Evolutionary conservation across 2,113 vertebrate genomes (phyloP), one percentile per base, ranked within the genome.

Genomic region (Camelus dromedarius): DNA sequence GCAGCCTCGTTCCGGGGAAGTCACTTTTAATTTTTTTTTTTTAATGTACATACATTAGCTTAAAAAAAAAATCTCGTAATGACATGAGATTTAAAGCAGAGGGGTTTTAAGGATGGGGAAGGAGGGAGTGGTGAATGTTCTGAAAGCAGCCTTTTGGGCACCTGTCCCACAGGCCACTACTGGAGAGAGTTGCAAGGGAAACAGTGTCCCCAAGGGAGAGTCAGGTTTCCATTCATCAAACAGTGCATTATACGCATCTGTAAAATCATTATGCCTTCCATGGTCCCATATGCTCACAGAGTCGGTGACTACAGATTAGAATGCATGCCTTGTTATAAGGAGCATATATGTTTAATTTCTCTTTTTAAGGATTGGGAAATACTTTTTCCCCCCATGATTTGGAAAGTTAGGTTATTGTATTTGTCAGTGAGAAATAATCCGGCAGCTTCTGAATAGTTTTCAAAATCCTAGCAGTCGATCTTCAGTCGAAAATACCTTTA

Each of bases 351-450:
- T 46, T 62, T 80, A 70, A 75, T 85, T 81, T 79, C 35, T 58
- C 46, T 54, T 52, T 82, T 32, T 84, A 84, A 84, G 6, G 13
- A 50, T 9, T 81, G 38, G 38, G 26, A 91, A 66, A 24, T 80
- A 26, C 28, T 50, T 85, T 85, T 85, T 72, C 10, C 13, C 0
- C 10, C 56, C 2, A 13, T 80, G 83, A 72, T 87, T 87, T 77
- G 10, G 64, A 66, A 83, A 87, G 42, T 79, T 80, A 19, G 4
- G 3, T 84, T 72, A 77, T 87, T 84, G 48, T 76, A 54, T 88
- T 83, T 91, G 18, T 93, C 69, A 75, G 6, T 88, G 60, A 95
- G 54, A 96, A 92, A 73, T 77, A 92, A 32, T 72, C 24, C 1
- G 82, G n/a, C 14, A 95, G 24, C 42, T 90, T 58, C 52, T 69